Evolutionary conservation across 2,797 vertebrate species (phyloP).

Genomic region (Syndactyla subalaris): DNA sequence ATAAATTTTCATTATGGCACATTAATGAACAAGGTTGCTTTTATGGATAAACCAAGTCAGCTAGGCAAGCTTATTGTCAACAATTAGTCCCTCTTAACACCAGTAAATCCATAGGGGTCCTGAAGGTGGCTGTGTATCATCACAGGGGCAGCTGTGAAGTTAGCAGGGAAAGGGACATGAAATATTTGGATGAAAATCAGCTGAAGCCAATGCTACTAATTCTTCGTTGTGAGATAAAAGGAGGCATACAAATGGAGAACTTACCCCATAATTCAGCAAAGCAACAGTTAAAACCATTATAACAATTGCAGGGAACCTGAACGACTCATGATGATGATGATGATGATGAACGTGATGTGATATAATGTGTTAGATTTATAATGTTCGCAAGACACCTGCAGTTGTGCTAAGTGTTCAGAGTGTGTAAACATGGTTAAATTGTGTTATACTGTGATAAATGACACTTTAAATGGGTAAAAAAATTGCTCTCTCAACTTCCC

Average conservation of each 20-base stretch:
- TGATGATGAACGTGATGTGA: background rate
- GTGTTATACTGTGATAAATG: background rate
- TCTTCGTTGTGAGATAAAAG: background rate
- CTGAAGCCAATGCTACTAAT: background rate
- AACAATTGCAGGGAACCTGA: background rate
- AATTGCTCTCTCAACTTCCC: background rate
- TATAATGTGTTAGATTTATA: background rate
- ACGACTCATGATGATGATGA: background rate
- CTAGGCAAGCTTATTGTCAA: background rate
- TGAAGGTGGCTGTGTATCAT: background rate
- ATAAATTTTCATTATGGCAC: background rate
- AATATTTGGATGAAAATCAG: background rate
- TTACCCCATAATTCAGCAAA: background rate
- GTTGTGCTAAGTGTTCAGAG: background rate
- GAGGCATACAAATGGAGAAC: background rate
- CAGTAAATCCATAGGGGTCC: background rate
- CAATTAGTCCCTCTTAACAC: background rate
- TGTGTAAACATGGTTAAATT: background rate
- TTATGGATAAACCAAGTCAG: background rate
- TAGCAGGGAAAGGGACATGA: background rate
- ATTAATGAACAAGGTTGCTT: background rate
- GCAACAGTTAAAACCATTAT: background rate
- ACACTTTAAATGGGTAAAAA: conserved; percentile 4
- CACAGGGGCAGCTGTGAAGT: background rate
- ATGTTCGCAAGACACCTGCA: background rate